Evolutionary conservation across 2,888 invertebrate species (phyloP).

Genomic region (Trimorus sp.): DNA sequence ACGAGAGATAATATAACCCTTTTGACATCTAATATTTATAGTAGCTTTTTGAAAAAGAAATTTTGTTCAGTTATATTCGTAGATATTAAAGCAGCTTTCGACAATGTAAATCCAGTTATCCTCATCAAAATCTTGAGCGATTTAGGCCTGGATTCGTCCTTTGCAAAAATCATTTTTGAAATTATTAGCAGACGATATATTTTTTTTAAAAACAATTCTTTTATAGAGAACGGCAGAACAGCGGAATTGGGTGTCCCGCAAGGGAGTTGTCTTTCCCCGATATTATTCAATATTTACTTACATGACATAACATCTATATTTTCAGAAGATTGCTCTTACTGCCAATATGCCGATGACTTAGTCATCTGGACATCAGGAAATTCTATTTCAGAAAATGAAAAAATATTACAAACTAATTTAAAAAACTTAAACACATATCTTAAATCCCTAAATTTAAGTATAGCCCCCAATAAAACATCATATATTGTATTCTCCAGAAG

Average conservation of each 20-base stretch:
- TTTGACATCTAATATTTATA: background rate
- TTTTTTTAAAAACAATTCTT: conserved; percentile 19
- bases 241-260: conserved; percentile 7
- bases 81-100: conserved; percentile 26
- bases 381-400: no score
- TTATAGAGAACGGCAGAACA: conserved; percentile 2
- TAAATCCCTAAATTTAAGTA: background rate
- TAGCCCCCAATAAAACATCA: background rate
- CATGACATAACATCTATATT: background rate
- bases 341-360: background rate
- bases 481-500: background rate
- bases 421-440: background rate
- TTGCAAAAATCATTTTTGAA: conserved; percentile 11
- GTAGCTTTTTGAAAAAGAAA: background rate
- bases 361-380: background rate
- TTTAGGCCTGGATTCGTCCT: background rate
- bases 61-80: background rate
- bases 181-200: background rate
- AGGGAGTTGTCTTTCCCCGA: conserved; percentile 16
- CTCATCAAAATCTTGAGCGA: background rate
- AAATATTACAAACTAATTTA: background rate
- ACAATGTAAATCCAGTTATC: conserved; percentile 14
- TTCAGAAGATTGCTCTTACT: background rate
- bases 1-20: background rate
- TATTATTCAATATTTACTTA: conserved; percentile 1